phyloP scores from a whole-genome alignment of 2,888 invertebrate genomes.

The Pyrgus malvae region DNA sequence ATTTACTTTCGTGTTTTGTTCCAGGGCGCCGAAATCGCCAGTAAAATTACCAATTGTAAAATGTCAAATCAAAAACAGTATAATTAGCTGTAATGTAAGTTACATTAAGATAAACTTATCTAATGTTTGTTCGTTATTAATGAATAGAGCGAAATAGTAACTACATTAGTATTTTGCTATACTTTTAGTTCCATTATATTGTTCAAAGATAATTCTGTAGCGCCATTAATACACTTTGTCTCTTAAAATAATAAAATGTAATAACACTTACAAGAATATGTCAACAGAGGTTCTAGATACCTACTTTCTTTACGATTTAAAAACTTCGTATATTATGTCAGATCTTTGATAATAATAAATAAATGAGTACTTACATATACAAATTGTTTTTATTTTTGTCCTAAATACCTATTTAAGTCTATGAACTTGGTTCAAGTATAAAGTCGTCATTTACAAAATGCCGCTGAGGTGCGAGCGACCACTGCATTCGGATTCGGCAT shows the following conservation, averaged over 20 bases:
- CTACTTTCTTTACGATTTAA: conserved; percentile 55
- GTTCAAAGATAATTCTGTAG: conserved; percentile 49
- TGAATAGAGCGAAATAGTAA: conserved; percentile 72
- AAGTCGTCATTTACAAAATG: too few relatives aligned
- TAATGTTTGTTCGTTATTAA: conserved; percentile 57
- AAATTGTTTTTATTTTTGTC: conserved; percentile 17
- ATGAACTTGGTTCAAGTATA: too few relatives aligned
- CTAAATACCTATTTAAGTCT: too few relatives aligned
- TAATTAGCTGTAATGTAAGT: conserved; percentile 27
- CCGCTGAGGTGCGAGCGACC: too few relatives aligned
- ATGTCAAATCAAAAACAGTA: conserved; percentile 49
- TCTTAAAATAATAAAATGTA: conserved; percentile 48
- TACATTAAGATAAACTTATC: conserved; percentile 37
- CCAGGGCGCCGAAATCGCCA: conserved; percentile 77
- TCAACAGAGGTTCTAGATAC: conserved; percentile 34
- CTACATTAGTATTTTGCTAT: conserved; percentile 34
- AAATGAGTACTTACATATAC: conserved; percentile 59
- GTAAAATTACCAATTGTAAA: conserved; percentile 51
- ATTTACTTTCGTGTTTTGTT: conserved; percentile 35
- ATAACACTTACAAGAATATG: conserved; percentile 48
- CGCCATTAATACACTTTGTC: conserved; percentile 52
- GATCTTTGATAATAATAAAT: conserved; percentile 67
- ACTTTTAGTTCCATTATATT: conserved; percentile 41
- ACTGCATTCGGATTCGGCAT: too few relatives aligned
- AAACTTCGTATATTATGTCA: conserved; percentile 47